Evolutionary conservation across 2,797 vertebrate species (phyloP).

Genomic region (Oreochromis mossambicus): DNA sequence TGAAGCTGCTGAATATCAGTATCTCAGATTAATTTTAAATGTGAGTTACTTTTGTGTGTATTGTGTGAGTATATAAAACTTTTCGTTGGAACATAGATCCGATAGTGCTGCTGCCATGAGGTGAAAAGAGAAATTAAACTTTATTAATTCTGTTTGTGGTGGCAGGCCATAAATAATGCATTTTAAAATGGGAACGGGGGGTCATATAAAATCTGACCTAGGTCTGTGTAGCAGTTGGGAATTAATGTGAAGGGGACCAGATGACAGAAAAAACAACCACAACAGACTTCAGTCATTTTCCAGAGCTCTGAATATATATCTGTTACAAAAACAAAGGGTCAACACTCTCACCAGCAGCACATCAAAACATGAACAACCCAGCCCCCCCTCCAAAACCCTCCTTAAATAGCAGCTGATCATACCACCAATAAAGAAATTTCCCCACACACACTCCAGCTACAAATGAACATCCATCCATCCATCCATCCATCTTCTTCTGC

Average conservation of each 20-base stretch:
- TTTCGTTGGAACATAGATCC: neutral
- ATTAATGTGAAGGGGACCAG: neutral
- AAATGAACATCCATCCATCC: too few species aligned
- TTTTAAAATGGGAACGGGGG: neutral
- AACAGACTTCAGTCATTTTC: neutral
- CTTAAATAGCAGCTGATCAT: fast-evolving
- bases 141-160: neutral
- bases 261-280: neutral
- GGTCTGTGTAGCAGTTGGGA: neutral
- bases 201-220: neutral
- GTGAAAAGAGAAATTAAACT: neutral
- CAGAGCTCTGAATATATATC: neutral
- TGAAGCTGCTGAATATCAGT: neutral
- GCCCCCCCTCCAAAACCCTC: neutral
- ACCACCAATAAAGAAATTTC: neutral
- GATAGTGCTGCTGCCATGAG: neutral
- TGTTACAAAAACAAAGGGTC: neutral
- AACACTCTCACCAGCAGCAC: neutral
- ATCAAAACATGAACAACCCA: neutral
- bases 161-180: neutral
- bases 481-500: too few species aligned
- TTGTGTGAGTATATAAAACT: neutral
- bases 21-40: neutral
- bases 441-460: neutral
- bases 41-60: neutral